Conservation (phyloP, 2,797 vertebrate genomes). For the Acridotheres tristis region DNA sequence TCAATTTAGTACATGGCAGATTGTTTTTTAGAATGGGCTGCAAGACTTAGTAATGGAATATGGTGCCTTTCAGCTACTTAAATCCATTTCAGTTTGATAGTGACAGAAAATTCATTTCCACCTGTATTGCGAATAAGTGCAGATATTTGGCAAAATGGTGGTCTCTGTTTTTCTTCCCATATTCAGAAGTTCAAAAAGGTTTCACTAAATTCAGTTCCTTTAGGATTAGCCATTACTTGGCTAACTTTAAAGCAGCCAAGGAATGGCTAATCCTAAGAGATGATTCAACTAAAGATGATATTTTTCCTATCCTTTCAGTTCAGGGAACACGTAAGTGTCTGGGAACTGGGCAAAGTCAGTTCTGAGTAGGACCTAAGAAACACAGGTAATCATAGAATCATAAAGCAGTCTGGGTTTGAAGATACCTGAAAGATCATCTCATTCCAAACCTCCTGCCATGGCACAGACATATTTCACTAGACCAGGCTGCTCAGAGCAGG, state of each 20-base stretch:
- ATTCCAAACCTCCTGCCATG: not conserved
- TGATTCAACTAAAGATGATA: not conserved
- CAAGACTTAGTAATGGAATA: conserved; percentile 57
- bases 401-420: not conserved
- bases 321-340: not conserved
- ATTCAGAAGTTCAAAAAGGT: not conserved
- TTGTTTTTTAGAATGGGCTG: conserved; percentile 57
- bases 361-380: not conserved
- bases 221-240: not conserved
- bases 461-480: not conserved
- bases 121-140: not conserved
- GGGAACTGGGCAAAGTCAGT: fast-evolving
- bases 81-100: conserved; percentile 46
- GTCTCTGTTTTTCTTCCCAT: not conserved
- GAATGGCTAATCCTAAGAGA: too few relatives aligned
- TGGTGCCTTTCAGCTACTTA: conserved; percentile 63
- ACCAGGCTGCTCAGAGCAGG: not conserved
- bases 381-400: not conserved
- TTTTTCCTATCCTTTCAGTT: not conserved
- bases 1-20: conserved; percentile 65
- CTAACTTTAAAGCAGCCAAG: not conserved
- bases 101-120: conserved; percentile 63
- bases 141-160: not conserved
- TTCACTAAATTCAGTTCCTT: not conserved
- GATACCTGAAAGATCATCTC: not conserved